Percentiles rank a stretch among this genome's conserved stretches.
These are phyloP conservation scores for Euphonia xanthogaster DNA, from an alignment of 2,797 vertebrate species.

Conservation along the genomic window DNA sequence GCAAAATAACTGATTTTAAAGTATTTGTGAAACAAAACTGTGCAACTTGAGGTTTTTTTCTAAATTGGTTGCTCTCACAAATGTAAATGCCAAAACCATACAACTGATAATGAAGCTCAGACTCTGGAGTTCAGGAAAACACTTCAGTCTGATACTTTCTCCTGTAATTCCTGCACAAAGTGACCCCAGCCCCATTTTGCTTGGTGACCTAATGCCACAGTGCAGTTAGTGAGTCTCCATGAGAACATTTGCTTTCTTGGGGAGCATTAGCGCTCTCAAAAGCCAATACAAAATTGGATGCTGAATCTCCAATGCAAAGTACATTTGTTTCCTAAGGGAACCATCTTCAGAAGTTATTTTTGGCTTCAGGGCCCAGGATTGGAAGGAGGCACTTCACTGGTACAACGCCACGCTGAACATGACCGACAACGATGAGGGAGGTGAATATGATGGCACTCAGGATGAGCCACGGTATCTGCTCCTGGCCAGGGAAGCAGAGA, in stretches of 20 bases:
- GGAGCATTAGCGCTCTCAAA: background rate
- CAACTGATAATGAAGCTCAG: background rate
- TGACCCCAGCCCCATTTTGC: background rate
- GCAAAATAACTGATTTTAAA: background rate
- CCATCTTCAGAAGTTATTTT: background rate
- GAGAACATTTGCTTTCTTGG: background rate
- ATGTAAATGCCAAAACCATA: background rate
- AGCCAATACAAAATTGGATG: background rate
- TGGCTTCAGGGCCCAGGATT: slow-evolving; percentile 81
- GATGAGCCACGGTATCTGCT: slow-evolving; percentile 89
- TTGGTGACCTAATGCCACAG: background rate
- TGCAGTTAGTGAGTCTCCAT: background rate
- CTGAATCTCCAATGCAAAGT: background rate
- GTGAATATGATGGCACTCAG: slow-evolving; percentile 92
- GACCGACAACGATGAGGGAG: slow-evolving; percentile 91
- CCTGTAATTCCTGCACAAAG: background rate
- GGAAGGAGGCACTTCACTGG: slow-evolving; percentile 88
- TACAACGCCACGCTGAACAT: slow-evolving; percentile 86
- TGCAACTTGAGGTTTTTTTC: background rate
- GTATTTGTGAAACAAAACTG: background rate
- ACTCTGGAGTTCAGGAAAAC: background rate
- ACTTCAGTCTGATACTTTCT: background rate
- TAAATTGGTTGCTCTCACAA: background rate
- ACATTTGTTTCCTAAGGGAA: background rate
- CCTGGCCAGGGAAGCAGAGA: slow-evolving; percentile 89